Percentiles rank a stretch among this genome's conserved stretches.
Conservation (phyloP, 2,797 vertebrate genomes). For the Phrynocephalus vlangalii region DNA sequence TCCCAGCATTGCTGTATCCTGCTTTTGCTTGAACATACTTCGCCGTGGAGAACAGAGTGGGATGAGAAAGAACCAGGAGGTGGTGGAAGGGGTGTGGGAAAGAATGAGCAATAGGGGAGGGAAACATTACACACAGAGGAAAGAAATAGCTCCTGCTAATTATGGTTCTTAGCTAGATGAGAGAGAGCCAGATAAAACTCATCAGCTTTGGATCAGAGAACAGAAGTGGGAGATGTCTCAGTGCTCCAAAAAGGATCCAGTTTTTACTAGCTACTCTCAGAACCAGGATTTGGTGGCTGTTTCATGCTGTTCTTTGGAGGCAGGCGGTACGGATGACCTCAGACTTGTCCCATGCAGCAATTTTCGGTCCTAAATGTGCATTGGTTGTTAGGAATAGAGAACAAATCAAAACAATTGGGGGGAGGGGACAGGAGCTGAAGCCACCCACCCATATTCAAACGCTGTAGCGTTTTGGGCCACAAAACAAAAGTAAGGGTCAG, state of each 20-base stretch:
- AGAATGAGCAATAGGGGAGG: slow-evolving; percentile 21
- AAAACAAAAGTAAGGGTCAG: no score
- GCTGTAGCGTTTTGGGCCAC: no score
- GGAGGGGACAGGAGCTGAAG: no score
- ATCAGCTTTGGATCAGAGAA: slow-evolving; percentile 15
- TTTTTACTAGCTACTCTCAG: neutral
- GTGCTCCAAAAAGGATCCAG: neutral
- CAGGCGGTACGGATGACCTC: neutral
- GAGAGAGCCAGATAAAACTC: neutral
- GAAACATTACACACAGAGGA: slow-evolving; percentile 27
- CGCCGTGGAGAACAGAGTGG: neutral
- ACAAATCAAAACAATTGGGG: neutral
- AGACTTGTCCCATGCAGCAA: neutral
- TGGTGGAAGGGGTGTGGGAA: neutral
- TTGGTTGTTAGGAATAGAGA: neutral
- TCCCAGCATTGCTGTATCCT: slow-evolving; percentile 12
- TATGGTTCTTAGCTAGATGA: slow-evolving; percentile 9
- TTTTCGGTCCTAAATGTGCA: neutral
- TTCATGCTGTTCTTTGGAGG: neutral
- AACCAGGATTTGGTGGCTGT: neutral
- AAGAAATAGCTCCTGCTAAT: slow-evolving; percentile 16
- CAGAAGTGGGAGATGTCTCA: neutral
- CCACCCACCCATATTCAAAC: no score
- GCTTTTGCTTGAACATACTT: neutral
- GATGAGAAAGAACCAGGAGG: neutral